A percentile compares a stretch with the other conserved stretches of the same genome.
Conservation (phyloP, 2,113 vertebrate species). For the Thunnus thynnus region DNA sequence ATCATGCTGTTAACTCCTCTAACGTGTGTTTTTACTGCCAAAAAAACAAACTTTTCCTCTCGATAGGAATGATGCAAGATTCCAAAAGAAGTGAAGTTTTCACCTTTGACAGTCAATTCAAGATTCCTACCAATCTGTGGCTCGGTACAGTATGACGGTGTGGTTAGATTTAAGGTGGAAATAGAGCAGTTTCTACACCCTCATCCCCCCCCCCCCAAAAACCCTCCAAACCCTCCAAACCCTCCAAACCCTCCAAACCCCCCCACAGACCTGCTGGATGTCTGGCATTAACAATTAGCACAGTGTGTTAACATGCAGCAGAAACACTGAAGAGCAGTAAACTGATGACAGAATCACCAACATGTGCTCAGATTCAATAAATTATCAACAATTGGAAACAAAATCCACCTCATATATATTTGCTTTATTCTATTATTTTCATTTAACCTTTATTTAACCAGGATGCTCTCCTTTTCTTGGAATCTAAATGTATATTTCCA, state of each 20-base stretch:
- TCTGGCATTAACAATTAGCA: background rate
- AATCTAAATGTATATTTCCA: no score
- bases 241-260: no score
- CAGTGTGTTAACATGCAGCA: no score
- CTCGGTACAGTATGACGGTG: constrained; percentile 80
- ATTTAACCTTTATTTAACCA: no score
- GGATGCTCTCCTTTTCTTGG: no score
- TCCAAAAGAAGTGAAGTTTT: constrained; percentile 55
- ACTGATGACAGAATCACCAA: no score
- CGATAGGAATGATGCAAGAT: constrained; percentile 74
- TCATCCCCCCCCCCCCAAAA: background rate
- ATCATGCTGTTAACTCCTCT: background rate
- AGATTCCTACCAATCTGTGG: constrained; percentile 78
- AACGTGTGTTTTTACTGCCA: background rate
- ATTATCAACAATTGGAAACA: no score
- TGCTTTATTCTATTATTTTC: no score
- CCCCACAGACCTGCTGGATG: background rate
- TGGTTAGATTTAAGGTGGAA: background rate
- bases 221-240: no score
- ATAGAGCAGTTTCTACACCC: background rate
- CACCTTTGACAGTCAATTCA: constrained; percentile 62
- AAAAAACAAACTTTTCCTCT: constrained; percentile 6
- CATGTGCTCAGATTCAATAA: no score
- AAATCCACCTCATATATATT: no score
- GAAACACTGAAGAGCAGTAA: no score